Evolutionary conservation across 1,140 invertebrate species (phyloP).

Genomic region (Aphelenchoides avenae): DNA sequence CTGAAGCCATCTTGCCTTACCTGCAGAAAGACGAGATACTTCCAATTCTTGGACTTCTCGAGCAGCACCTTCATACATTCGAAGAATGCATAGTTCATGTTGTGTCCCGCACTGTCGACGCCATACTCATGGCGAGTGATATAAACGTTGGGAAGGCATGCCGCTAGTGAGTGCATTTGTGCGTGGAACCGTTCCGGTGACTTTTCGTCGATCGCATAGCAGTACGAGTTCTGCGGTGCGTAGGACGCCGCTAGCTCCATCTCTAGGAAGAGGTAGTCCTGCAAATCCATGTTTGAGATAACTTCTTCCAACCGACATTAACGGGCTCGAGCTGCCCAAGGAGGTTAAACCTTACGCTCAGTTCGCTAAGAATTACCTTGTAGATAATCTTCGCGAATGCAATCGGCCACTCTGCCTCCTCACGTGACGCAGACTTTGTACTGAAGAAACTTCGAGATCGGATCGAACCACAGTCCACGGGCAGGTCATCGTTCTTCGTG

Average conservation of each 20-base stretch:
- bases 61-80: constrained; percentile 25
- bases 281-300: constrained; percentile 9
- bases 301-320: background rate
- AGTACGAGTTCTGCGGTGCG: constrained; percentile 35
- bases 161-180: constrained; percentile 21
- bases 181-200: constrained; percentile 18
- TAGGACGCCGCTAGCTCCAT: constrained; percentile 29
- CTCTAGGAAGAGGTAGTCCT: constrained; percentile 40
- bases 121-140: constrained; percentile 13
- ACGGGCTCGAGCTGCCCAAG: background rate
- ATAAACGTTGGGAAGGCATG: constrained; percentile 32
- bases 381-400: constrained; percentile 35
- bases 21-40: constrained; percentile 29
- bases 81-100: constrained; percentile 20
- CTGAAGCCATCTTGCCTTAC: background rate
- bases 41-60: constrained; percentile 12
- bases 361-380: constrained; percentile 14
- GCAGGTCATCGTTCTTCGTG: constrained; percentile 15
- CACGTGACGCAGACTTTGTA: constrained; percentile 11
- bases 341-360: background rate
- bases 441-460: constrained; percentile 8
- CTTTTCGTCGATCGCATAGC: constrained; percentile 33
- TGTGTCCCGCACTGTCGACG: constrained; percentile 24
- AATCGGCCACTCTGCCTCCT: constrained; percentile 36
- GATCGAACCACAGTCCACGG: constrained; percentile 27